These are phyloP conservation scores for Bombus affinis DNA, from an alignment of 1,140 invertebrate genomes.

Conservation along the genomic window DNA sequence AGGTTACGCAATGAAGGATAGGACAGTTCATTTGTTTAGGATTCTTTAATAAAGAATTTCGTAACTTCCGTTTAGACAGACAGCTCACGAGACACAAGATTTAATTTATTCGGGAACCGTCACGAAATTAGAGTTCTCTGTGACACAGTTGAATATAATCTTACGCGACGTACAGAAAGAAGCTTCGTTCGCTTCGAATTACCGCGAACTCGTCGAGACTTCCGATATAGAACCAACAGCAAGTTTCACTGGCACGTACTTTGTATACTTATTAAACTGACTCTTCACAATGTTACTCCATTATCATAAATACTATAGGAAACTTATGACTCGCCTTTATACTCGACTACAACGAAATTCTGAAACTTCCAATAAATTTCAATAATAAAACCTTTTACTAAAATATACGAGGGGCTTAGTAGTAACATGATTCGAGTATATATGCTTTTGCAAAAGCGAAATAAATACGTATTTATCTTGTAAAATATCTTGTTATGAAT, in stretches of 20 bases:
- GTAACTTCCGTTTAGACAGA: neutral
- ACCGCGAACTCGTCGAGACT: neutral
- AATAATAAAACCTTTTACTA: neutral
- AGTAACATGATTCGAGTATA: no score
- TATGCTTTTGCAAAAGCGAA: neutral
- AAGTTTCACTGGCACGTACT: neutral
- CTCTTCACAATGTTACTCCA: neutral
- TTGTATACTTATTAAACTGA: neutral
- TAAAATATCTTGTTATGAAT: neutral
- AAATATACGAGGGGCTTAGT: neutral
- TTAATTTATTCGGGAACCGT: slow-evolving; percentile 1
- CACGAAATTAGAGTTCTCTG: neutral
- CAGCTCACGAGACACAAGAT: neutral
- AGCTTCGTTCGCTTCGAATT: neutral
- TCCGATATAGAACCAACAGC: neutral
- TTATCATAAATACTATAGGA: neutral
- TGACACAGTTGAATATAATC: neutral
- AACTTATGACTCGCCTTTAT: neutral
- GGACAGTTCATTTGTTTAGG: neutral
- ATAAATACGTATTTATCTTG: neutral
- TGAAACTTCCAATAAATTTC: neutral
- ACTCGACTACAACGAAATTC: neutral
- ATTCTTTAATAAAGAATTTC: neutral
- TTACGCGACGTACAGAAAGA: neutral
- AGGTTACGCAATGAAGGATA: neutral